Conservation (phyloP, 2,888 invertebrate species). For the Oscheius sp. region DNA sequence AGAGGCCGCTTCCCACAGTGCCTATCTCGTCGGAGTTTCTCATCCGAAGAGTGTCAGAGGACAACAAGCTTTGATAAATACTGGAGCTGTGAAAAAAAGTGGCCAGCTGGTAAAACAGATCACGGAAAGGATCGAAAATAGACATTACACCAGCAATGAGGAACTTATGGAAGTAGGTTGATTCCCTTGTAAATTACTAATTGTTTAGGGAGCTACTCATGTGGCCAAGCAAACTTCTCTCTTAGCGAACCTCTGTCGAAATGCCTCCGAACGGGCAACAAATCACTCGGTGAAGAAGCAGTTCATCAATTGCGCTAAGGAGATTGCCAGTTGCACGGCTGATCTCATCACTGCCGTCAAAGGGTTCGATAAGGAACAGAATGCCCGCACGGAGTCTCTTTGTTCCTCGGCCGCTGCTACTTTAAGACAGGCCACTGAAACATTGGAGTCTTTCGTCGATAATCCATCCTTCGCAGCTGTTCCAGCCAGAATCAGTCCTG, state of each 20-base stretch:
- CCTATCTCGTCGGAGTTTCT: constrained; percentile 91
- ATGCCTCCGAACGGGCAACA: constrained; percentile 87
- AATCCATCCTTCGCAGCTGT: constrained; percentile 91
- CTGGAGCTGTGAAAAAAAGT: constrained; percentile 85
- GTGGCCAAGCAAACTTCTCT: constrained; percentile 95
- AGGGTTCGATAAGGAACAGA: constrained; percentile 79
- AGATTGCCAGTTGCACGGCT: constrained; percentile 94
- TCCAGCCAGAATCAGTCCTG: constrained; percentile 85
- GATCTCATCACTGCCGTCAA: constrained; percentile 93
- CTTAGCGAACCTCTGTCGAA: constrained; percentile 91
- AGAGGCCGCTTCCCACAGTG: constrained; percentile 89
- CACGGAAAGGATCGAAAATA: constrained; percentile 75
- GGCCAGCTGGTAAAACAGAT: constrained; percentile 89
- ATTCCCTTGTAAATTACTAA: not conserved
- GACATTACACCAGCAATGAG: constrained; percentile 42
- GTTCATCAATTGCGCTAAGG: constrained; percentile 96
- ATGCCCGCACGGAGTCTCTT: constrained; percentile 67
- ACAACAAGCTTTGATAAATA: constrained; percentile 86
- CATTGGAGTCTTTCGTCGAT: constrained; percentile 89
- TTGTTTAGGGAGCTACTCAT: constrained; percentile 76
- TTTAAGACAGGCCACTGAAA: constrained; percentile 87
- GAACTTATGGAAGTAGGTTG: constrained; percentile 50
- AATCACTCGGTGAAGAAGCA: constrained; percentile 88
- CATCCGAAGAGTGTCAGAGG: constrained; percentile 86
- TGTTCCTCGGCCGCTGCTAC: constrained; percentile 81